Conservation (phyloP, 2,797 vertebrate genomes). For the Neoniphon sammara region DNA sequence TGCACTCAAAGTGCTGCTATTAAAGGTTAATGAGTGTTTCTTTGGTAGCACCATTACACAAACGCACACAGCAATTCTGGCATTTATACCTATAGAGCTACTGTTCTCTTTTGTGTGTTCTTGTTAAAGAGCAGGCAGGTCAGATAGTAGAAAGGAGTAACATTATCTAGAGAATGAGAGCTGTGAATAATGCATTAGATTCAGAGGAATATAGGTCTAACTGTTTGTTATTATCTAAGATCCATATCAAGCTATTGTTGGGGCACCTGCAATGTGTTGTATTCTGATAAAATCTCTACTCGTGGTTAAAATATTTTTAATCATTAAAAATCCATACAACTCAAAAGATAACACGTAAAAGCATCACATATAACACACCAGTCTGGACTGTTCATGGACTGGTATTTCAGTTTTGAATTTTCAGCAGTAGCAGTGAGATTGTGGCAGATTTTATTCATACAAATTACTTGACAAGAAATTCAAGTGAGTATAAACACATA, state of each 20-base stretch:
- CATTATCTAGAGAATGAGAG: conserved; percentile 52
- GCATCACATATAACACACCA: too few species aligned
- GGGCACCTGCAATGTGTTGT: too few species aligned
- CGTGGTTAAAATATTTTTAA: not conserved
- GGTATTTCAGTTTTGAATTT: too few species aligned
- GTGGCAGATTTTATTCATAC: too few species aligned
- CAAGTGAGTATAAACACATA: not conserved
- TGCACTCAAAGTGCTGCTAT: conserved; percentile 66
- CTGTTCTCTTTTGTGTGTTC: not conserved
- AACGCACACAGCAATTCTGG: not conserved
- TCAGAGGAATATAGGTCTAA: not conserved
- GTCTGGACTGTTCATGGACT: too few species aligned
- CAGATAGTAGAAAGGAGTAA: conserved; percentile 62
- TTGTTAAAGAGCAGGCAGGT: conserved; percentile 20
- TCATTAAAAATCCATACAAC: not conserved
- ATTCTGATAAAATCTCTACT: not conserved
- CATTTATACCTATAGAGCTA: not conserved
- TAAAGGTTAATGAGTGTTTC: conserved; percentile 87
- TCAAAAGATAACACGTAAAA: not conserved
- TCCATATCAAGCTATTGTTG: too few species aligned
- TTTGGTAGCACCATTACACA: conserved; percentile 20
- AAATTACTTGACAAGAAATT: too few species aligned
- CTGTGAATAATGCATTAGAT: conserved; percentile 64
- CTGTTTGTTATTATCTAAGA: conserved; percentile 38
- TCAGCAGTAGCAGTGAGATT: too few species aligned